A percentile compares a stretch with the other conserved stretches of the same genome.
phyloP scores from a whole-genome alignment of 2,113 vertebrate genomes.

The Macaca nemestrina region DNA sequence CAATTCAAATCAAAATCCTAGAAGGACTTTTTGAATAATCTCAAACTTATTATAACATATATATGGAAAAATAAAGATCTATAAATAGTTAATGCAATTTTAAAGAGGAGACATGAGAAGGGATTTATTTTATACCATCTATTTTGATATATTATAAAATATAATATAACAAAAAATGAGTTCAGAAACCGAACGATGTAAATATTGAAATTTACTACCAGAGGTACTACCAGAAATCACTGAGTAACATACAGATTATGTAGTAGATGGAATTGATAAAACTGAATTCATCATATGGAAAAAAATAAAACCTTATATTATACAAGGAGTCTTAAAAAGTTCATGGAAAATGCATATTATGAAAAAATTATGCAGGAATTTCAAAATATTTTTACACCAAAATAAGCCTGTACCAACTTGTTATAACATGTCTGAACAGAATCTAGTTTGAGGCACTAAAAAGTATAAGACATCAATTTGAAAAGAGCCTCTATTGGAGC shows the following conservation, averaged over 20 bases:
- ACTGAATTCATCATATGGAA: background rate
- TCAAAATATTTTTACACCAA: background rate
- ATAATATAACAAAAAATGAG: background rate
- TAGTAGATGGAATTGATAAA: background rate
- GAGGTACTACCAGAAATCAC: background rate
- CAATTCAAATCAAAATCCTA: slow-evolving; percentile 30
- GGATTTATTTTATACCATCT: background rate
- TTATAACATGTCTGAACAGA: background rate
- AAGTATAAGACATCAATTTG: background rate
- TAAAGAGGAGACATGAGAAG: background rate
- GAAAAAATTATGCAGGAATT: background rate
- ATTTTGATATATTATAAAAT: background rate
- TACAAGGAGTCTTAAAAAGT: background rate
- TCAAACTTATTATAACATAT: slow-evolving; percentile 11
- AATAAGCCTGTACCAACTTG: background rate
- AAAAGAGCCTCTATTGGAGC: background rate
- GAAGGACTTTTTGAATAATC: background rate
- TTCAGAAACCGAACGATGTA: background rate
- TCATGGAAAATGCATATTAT: background rate
- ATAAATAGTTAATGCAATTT: background rate
- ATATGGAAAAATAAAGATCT: background rate
- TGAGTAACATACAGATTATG: background rate
- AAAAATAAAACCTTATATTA: background rate
- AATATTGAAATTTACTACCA: background rate
- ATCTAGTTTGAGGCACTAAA: background rate